phyloP scores from a whole-genome alignment of 2,888 invertebrate species.

The Cenopis cana region DNA sequence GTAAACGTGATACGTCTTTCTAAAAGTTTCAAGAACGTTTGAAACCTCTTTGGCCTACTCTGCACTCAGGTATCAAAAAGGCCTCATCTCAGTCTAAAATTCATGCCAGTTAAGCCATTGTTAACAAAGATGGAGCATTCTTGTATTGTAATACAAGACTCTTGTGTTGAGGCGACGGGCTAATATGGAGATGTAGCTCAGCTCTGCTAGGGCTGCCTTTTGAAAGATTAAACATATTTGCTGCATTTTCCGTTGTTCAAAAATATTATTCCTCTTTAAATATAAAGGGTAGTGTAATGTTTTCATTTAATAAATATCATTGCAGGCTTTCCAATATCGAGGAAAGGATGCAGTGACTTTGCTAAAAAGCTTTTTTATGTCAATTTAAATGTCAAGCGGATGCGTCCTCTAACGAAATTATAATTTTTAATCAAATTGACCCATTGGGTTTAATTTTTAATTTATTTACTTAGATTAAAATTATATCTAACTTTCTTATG shows the following conservation, averaged over 20 bases:
- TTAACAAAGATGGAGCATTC: background rate
- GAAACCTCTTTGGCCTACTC: conserved; percentile 12
- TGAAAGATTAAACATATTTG: background rate
- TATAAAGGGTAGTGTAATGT: too few species aligned
- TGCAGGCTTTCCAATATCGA: too few species aligned
- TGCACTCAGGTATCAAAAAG: background rate
- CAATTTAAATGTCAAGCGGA: too few species aligned
- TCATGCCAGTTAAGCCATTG: background rate
- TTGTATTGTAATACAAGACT: conserved; percentile 35
- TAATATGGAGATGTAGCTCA: conserved; percentile 32
- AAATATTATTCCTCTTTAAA: too few species aligned
- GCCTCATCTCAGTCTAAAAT: background rate
- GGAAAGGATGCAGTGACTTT: too few species aligned
- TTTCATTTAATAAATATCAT: too few species aligned
- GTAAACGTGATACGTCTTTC: conserved; percentile 13
- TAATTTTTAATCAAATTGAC: too few species aligned
- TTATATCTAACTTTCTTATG: too few species aligned
- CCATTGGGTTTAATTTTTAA: too few species aligned
- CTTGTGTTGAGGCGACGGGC: conserved; percentile 23
- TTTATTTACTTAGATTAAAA: too few species aligned
- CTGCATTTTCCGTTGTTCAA: background rate
- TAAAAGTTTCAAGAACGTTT: conserved; percentile 20
- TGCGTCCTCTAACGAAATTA: too few species aligned
- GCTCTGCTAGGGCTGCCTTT: conserved; percentile 17
- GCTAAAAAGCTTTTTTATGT: too few species aligned